These are phyloP conservation scores for Melanerpes formicivorus DNA, from an alignment of 2,113 vertebrate species.

Conservation along the genomic window DNA sequence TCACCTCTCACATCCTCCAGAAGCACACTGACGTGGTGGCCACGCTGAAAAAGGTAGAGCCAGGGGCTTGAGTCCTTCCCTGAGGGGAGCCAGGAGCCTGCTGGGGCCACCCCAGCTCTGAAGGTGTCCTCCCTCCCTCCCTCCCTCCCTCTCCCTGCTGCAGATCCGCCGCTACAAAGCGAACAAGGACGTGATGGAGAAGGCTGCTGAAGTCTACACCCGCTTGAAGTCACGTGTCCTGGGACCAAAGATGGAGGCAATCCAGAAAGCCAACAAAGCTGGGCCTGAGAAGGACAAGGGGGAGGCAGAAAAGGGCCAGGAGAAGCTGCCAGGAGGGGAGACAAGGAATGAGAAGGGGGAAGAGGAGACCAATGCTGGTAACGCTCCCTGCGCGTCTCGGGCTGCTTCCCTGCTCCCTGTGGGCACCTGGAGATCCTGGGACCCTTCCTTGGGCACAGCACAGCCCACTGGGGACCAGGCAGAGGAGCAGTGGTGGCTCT, in stretches of 20 bases:
- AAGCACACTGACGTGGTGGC: constrained; percentile 96
- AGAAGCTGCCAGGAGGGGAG: constrained; percentile 73
- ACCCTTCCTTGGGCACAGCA: not conserved
- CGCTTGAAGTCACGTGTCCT: constrained; percentile 93
- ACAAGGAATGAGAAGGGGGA: constrained; percentile 71
- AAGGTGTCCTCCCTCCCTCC: not conserved
- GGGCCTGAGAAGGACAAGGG: constrained; percentile 67
- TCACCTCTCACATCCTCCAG: constrained; percentile 95
- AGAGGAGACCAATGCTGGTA: constrained; percentile 60
- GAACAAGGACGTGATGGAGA: constrained; percentile 94
- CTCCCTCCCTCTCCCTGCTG: not conserved
- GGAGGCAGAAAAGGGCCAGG: constrained; percentile 73
- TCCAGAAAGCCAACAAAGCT: constrained; percentile 76
- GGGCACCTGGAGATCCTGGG: accelerated
- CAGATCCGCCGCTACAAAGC: constrained; percentile 98
- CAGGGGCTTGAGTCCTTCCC: not conserved
- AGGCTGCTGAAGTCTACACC: constrained; percentile 91
- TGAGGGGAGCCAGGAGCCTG: accelerated
- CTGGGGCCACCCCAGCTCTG: not conserved
- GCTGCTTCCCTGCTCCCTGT: accelerated
- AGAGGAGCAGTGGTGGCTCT: not conserved
- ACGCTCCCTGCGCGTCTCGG: accelerated
- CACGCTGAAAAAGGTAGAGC: constrained; percentile 90
- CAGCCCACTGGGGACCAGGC: not conserved
- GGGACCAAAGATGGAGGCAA: constrained; percentile 82